These are phyloP conservation scores for Lytechinus pictus DNA, from an alignment of 35 echinoderm and acorn worm genomes.

Conservation along the genomic window DNA sequence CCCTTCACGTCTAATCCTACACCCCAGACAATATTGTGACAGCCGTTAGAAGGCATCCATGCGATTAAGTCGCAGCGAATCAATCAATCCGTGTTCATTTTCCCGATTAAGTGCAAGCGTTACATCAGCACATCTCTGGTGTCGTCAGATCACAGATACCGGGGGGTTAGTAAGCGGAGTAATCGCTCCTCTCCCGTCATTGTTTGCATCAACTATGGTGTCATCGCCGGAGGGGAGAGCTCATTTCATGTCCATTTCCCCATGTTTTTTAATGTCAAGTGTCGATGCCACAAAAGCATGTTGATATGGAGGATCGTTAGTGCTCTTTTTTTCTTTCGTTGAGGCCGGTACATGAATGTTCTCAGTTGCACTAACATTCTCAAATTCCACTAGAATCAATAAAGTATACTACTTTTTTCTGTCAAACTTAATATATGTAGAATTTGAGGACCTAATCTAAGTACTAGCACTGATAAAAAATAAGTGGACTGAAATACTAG, in stretches of 20 bases:
- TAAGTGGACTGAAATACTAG: too few relatives aligned
- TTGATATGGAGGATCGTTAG: not conserved
- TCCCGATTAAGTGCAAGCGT: not conserved
- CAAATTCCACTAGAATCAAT: too few relatives aligned
- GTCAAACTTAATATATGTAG: too few relatives aligned
- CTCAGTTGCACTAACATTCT: not conserved
- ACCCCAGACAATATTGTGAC: not conserved
- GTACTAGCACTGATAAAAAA: too few relatives aligned
- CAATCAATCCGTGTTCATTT: not conserved
- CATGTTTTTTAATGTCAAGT: not conserved
- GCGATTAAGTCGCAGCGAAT: constrained; percentile 1
- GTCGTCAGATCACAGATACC: not conserved
- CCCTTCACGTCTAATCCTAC: not conserved
- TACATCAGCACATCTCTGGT: not conserved
- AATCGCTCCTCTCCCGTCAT: not conserved
- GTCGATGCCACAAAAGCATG: not conserved
- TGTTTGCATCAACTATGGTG: not conserved
- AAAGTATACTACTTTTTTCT: too few relatives aligned
- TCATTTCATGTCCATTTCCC: constrained; percentile 1
- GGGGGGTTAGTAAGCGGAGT: not conserved
- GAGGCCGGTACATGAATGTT: not conserved
- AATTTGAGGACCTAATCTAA: too few relatives aligned
- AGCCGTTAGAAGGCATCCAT: not conserved
- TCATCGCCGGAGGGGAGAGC: not conserved
- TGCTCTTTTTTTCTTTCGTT: not conserved